phyloP scores from a whole-genome alignment of 2,888 invertebrate species.

The Drosophila hamatofila region DNA sequence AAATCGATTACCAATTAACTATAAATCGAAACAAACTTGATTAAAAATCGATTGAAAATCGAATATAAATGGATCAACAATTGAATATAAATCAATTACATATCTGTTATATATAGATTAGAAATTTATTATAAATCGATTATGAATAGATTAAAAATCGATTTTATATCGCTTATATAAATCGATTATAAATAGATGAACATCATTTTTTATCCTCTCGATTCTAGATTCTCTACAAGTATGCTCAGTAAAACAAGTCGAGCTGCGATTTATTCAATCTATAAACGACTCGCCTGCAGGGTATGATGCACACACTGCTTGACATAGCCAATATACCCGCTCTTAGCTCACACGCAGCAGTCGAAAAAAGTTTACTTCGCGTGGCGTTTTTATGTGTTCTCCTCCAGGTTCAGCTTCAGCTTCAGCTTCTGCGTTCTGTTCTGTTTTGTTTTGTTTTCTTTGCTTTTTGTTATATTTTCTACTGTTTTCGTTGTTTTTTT shows the following conservation, averaged over 20 bases:
- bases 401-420: constrained; percentile 3
- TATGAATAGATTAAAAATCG: not conserved
- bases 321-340: not conserved
- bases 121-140: not conserved
- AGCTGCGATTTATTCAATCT: not conserved
- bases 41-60: not conserved
- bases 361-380: constrained; percentile 45
- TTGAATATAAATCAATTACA: no score
- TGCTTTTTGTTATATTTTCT: constrained; percentile 9
- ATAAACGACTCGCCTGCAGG: no score
- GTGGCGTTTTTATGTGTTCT: constrained; percentile 58
- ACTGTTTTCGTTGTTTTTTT: not conserved
- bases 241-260: not conserved
- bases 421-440: constrained; percentile 1
- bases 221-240: not conserved
- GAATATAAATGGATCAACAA: not conserved
- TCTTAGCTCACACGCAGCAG: not conserved
- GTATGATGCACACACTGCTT: not conserved
- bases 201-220: no score
- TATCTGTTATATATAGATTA: not conserved
- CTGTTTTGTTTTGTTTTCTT: constrained; percentile 18
- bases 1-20: not conserved
- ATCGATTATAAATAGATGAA: not conserved
- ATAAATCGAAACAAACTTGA: no score
- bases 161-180: not conserved